Evolutionary conservation across 2,113 vertebrate genomes (phyloP).

Genomic region (Apeltes quadracus): DNA sequence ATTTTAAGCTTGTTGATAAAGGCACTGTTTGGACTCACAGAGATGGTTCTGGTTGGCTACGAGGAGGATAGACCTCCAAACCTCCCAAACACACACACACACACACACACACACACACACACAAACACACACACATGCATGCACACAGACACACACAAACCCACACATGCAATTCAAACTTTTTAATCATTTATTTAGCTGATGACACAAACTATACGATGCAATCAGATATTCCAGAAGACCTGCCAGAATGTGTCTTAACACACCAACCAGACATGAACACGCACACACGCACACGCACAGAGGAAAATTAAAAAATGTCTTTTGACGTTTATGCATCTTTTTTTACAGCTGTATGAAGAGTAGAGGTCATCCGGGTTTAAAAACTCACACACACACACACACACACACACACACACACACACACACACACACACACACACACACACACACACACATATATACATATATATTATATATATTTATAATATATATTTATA

Average conservation of each 20-base stretch:
- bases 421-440: conserved; percentile 14
- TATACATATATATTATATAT: no score
- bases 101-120: conserved; percentile 16
- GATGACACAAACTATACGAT: conserved; percentile 43
- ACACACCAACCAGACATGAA: conserved; percentile 2
- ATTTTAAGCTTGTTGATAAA: conserved; percentile 68
- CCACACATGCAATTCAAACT: conserved; percentile 27
- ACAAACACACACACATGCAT: background rate
- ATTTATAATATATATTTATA: no score
- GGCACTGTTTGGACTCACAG: conserved; percentile 61
- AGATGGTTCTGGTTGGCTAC: conserved; percentile 36
- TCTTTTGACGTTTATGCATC: conserved; percentile 46
- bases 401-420: conserved; percentile 11
- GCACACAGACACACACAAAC: conserved; percentile 10
- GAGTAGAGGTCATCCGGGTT: conserved; percentile 45
- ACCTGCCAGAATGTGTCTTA: conserved; percentile 26
- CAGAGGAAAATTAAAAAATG: conserved; percentile 10
- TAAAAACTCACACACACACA: conserved; percentile 14
- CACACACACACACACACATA: no score
- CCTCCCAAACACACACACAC: conserved; percentile 12
- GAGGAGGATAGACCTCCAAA: conserved; percentile 41
- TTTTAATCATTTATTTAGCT: conserved; percentile 59
- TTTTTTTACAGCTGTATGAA: conserved; percentile 68
- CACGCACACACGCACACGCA: conserved; percentile 8
- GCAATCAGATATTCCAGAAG: conserved; percentile 53